Conservation (phyloP, 2,113 vertebrate genomes). For the Corythornis cristatus region DNA sequence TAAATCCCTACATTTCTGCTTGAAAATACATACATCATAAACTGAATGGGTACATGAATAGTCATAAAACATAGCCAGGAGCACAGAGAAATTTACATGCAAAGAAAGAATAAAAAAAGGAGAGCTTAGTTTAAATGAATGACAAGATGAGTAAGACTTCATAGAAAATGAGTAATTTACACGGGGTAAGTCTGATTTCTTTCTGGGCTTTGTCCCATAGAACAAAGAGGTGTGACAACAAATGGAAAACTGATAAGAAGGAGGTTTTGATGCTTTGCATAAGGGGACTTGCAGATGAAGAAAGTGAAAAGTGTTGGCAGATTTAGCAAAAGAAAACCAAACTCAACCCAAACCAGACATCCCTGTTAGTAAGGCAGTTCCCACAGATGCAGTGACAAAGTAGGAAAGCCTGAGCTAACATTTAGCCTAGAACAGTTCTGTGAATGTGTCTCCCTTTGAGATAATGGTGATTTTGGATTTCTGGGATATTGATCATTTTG, state of each 20-base stretch:
- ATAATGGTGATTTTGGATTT: no score
- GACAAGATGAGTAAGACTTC: background rate
- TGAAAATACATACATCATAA: background rate
- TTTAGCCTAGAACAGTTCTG: background rate
- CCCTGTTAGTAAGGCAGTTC: background rate
- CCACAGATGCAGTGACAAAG: background rate
- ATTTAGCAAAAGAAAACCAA: background rate
- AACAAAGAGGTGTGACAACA: background rate
- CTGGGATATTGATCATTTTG: background rate
- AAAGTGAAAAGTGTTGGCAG: background rate
- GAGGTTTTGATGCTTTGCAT: background rate
- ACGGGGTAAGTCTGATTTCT: background rate
- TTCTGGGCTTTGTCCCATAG: background rate
- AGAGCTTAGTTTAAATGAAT: background rate
- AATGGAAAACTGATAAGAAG: background rate
- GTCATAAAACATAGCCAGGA: background rate
- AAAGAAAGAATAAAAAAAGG: background rate
- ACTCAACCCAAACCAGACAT: background rate
- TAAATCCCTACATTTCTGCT: background rate
- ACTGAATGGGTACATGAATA: background rate
- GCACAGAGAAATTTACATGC: background rate
- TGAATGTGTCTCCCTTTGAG: background rate
- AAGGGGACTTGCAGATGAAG: background rate
- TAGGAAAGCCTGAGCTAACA: background rate
- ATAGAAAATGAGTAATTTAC: background rate